Conservation (phyloP, 2,888 invertebrate species). For the Stratiomys singularior region DNA sequence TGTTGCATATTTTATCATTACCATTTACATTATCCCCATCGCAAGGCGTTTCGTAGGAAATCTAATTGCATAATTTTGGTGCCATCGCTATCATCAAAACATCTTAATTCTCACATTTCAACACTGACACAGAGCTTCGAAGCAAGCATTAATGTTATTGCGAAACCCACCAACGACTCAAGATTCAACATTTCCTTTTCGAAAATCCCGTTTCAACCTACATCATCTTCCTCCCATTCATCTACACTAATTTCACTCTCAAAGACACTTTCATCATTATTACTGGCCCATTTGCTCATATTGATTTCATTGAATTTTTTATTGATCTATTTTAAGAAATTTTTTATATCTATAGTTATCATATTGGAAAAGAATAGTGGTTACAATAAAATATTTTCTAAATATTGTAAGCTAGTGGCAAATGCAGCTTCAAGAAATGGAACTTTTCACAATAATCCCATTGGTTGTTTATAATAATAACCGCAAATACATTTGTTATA, state of each 20-base stretch:
- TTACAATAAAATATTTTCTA: conserved; percentile 42
- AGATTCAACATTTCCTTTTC: background rate
- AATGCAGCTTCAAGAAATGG: conserved; percentile 24
- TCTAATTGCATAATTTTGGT: background rate
- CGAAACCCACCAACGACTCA: conserved; percentile 35
- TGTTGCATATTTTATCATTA: conserved; percentile 50
- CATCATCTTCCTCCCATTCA: background rate
- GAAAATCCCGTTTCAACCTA: background rate
- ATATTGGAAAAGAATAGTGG: conserved; percentile 41
- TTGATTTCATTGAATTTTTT: conserved; percentile 45
- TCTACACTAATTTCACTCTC: background rate
- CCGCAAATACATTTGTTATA: conserved; percentile 16
- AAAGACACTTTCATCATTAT: conserved; percentile 22
- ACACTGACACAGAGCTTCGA: conserved; percentile 17
- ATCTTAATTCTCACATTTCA: background rate
- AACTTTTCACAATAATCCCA: background rate
- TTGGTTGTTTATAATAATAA: conserved; percentile 31
- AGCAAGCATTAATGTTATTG: conserved; percentile 9
- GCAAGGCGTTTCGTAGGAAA: conserved; percentile 66
- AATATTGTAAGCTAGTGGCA: conserved; percentile 48
- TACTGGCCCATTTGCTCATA: conserved; percentile 36
- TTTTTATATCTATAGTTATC: conserved; percentile 49
- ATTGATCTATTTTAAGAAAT: conserved; percentile 50
- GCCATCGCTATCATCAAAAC: conserved; percentile 13
- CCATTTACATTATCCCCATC: conserved; percentile 61